Base-by-base conservation (phyloP, 2,888 invertebrate genomes). In the Shargacucullia verbasci region DNA sequence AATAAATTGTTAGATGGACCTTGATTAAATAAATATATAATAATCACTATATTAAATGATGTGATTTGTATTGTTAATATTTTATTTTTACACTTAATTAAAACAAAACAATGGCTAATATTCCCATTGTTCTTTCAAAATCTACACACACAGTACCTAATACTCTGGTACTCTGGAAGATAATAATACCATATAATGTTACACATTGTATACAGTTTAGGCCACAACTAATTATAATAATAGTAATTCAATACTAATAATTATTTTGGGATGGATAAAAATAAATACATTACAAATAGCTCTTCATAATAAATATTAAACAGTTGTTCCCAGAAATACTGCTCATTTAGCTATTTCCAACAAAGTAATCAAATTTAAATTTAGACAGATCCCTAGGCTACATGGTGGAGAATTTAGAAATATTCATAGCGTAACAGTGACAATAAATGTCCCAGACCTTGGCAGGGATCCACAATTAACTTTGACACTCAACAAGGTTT, bases 391-490 rank as follows among this genome's bases (percentile, higher is more conserved):
- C 81, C 77, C 78, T 73, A 78, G 76, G 68, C 58, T 60, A 55
- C 47, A 58, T 39, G 59, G 12, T 29, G 39, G 13, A 43, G 39
- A 53, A 70, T 50, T 71, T 13, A 59, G 12, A 59, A 60, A 45
- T 59, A 61, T 71, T 74, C 59, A 75, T 69, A 78, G 58, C 70
- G 67, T 73, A 78, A 78, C 85, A 76, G 49, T 85, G 84, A 87
- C 86, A 90, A 85, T 84, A 85, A 86, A 87, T 70, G 84, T 54
- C 88, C 87, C 83, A 89, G 90, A 91, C 92, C 90, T 93, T 92
- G 92, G 92, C 92, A 94, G 84, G 81, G 85, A 87, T 90, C 91
- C 91, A 92, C 87, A 87, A 88, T 86, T 86, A 88, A 75, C 77
- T 65, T 67, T 58, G 76, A 79, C 70, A 68, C 70, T 71, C 65